Percentiles rank a stretch among this genome's conserved stretches.
Conservation (phyloP, 2,888 invertebrate species). For the Hirtodrosophila cameraria region DNA sequence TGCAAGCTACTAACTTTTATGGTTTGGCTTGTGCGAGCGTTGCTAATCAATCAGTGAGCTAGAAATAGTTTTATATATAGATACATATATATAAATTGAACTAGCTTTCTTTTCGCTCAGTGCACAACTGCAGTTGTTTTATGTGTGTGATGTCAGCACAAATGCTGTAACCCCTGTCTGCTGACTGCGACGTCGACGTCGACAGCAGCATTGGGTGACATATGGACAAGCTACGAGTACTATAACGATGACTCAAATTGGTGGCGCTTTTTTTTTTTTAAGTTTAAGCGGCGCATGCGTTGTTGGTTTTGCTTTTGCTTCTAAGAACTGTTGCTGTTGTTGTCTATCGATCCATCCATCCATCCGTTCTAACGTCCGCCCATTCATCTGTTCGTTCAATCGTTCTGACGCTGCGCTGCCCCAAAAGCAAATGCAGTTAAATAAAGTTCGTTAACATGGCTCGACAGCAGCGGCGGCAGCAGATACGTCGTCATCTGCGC, state of each 20-base stretch:
- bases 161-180: constrained; percentile 29
- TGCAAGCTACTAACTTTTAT: too few species aligned
- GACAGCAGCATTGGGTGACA: constrained; percentile 43
- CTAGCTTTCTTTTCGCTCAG: constrained; percentile 37
- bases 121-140: constrained; percentile 16
- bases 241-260: constrained; percentile 63
- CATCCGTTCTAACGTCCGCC: constrained; percentile 1
- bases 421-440: constrained; percentile 54
- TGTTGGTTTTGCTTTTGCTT: constrained; percentile 26
- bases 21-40: too few species aligned
- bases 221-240: constrained; percentile 45
- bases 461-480: constrained; percentile 7
- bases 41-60: too few species aligned
- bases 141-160: constrained; percentile 26
- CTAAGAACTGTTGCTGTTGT: constrained; percentile 40
- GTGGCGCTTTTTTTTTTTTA: constrained; percentile 36
- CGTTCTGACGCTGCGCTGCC: constrained; percentile 13
- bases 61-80: too few species aligned
- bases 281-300: constrained; percentile 40
- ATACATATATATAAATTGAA: not conserved
- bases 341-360: constrained; percentile 16
- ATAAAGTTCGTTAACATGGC: constrained; percentile 63
- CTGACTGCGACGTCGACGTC: constrained; percentile 9
- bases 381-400: constrained; percentile 6
- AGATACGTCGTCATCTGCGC: constrained; percentile 32